Conservation (phyloP, 1,140 invertebrate species). For the Colletes latitarsis region DNA sequence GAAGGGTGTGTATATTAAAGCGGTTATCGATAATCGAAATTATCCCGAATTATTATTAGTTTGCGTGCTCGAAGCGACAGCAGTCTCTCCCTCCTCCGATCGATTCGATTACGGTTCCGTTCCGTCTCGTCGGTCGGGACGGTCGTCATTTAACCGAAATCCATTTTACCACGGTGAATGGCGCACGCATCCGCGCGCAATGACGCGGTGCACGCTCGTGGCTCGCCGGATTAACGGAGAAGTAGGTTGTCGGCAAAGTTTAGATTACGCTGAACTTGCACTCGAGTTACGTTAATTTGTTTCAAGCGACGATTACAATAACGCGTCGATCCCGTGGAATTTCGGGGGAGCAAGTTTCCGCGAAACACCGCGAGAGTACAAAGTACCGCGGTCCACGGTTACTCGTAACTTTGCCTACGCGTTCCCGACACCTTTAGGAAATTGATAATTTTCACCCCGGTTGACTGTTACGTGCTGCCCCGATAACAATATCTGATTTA, state of each 20-base stretch:
- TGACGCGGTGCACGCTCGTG: conserved; percentile 3
- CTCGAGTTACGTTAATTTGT: conserved; percentile 33
- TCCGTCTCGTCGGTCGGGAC: conserved; percentile 33
- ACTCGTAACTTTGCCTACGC: background rate
- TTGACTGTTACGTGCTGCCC: background rate
- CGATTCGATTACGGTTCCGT: conserved; percentile 48
- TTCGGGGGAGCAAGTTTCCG: conserved; percentile 19
- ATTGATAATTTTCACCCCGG: conserved; percentile 4
- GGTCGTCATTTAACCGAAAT: conserved; percentile 27
- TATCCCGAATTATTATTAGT: conserved; percentile 54
- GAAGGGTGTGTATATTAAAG: conserved; percentile 14
- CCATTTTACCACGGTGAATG: conserved; percentile 15
- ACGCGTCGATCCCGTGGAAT: conserved; percentile 22
- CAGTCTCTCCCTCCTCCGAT: background rate
- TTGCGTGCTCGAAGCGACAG: conserved; percentile 1
- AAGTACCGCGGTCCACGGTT: background rate
- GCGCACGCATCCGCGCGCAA: conserved; percentile 15
- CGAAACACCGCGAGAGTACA: background rate
- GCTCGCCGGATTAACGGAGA: conserved; percentile 22
- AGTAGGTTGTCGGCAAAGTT: conserved; percentile 42
- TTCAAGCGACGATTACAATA: conserved; percentile 38
- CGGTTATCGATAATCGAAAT: conserved; percentile 57
- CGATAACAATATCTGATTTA: background rate
- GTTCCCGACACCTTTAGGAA: background rate
- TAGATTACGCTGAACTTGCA: conserved; percentile 41